Conservation (phyloP, 2,888 invertebrate genomes). For the Cyrtodaria siliqua region DNA sequence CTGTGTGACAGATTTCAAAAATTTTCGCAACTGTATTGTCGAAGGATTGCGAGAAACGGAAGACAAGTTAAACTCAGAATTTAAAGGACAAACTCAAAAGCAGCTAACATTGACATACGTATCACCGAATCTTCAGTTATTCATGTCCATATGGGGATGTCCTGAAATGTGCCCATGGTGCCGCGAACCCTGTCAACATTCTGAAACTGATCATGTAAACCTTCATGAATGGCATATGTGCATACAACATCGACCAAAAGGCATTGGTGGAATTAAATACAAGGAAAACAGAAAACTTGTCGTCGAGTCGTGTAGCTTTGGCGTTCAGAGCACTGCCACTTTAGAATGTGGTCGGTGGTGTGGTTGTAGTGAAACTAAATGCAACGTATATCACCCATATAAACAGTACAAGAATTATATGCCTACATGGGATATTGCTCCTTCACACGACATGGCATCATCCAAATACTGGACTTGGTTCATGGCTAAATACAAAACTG, state of each 20-base stretch:
- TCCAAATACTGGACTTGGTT: too few species aligned
- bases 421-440: constrained; percentile 14
- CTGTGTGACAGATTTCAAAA: not conserved
- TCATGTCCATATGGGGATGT: constrained; percentile 12
- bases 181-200: constrained; percentile 2
- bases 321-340: not conserved
- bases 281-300: not conserved
- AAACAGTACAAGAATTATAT: constrained; percentile 8
- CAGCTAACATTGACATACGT: not conserved
- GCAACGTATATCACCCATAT: not conserved
- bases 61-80: not conserved
- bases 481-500: too few species aligned
- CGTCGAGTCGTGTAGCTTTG: not conserved
- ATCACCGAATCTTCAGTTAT: not conserved
- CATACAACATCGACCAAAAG: constrained; percentile 7
- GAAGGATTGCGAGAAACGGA: not conserved
- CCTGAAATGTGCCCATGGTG: constrained; percentile 11
- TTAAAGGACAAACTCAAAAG: too few species aligned
- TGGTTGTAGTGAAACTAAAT: not conserved
- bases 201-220: not conserved
- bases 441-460: not conserved
- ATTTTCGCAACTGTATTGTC: not conserved
- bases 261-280: constrained; percentile 1
- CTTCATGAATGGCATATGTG: not conserved
- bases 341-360: not conserved